Evolutionary conservation across 2,888 invertebrate genomes (phyloP), one percentile per base, ranked within the genome.

Genomic region (Tetramorium bicarinatum): DNA sequence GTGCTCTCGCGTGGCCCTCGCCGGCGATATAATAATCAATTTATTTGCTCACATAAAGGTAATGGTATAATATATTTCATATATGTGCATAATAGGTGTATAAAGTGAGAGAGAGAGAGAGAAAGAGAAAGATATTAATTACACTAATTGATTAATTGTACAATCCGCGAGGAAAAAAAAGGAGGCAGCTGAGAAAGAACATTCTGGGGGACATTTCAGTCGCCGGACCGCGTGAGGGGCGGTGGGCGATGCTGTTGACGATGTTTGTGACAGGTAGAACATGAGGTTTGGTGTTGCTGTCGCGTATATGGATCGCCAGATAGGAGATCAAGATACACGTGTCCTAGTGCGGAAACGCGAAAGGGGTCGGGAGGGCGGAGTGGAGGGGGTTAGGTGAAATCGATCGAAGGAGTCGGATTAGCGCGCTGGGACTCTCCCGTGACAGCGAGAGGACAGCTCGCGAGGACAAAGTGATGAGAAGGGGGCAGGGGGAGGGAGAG

Each of bases 11-110:
- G 34, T 71, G 29, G 71, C 49, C 83, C 75, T 69, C 76, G 62
- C 81, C 56, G 76, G 84, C 89, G 91, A 88, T 92, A 91, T 92
- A 92, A 92, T 93, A 94, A 94, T 94, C 93, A 93, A 93, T 93
- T 93, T 92, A 92, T 94, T 94, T 94, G 93, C 93, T 94, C 94
- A 94, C 92, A 87, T 94, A 93, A 93, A 91, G 87, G 87, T 93
- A 93, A 94, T 92, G 89, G 87, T 93, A 93, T 90, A 87, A 88
- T 91, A 93, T 89, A 87, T 91, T 92, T 93, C 93, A 91, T 88
- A 91, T 80, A 72, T 91, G 91, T 91, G 92, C 91, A 93, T 90
- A 79, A 90, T 93, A 92, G 91, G 89, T 90, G 89, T 90, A 90
- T 90, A 87, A 80, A 85, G 72, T 84, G 64, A 82, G 29, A 34